Evolutionary conservation across 2,888 invertebrate species (phyloP).

Genomic region (Pandemis cinnamomeana): DNA sequence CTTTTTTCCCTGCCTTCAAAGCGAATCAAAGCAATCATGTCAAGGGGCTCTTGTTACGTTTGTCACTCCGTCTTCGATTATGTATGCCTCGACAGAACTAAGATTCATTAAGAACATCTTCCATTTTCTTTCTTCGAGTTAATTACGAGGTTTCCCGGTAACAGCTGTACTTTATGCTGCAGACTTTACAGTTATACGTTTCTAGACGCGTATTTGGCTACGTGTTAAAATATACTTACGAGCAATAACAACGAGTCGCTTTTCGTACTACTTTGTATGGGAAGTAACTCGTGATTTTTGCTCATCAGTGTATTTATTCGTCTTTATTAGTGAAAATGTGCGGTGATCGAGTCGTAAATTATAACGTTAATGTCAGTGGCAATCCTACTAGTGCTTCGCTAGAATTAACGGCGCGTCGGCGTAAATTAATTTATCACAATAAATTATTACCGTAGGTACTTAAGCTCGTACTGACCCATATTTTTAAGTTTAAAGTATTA

Average conservation of each 20-base stretch:
- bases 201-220: too few relatives aligned
- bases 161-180: background rate
- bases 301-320: too few relatives aligned
- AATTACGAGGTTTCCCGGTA: background rate
- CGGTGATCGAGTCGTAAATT: background rate
- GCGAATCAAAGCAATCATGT: slow-evolving; percentile 5
- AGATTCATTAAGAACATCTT: slow-evolving; percentile 29
- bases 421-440: too few relatives aligned
- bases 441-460: too few relatives aligned
- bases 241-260: too few relatives aligned
- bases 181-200: background rate
- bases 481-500: too few relatives aligned
- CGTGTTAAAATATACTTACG: too few relatives aligned
- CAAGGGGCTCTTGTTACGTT: slow-evolving; percentile 22
- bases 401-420: too few relatives aligned
- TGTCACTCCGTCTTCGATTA: slow-evolving; percentile 25
- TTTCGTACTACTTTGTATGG: too few relatives aligned
- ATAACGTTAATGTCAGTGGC: background rate
- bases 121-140: slow-evolving; percentile 14
- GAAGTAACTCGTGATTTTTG: too few relatives aligned
- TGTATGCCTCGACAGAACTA: slow-evolving; percentile 31
- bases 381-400: too few relatives aligned
- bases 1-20: background rate
- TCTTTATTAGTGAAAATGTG: background rate
- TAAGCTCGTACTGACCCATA: too few relatives aligned